phyloP scores from a whole-genome alignment of 1,140 invertebrate genomes.

The Magallana angulata region DNA sequence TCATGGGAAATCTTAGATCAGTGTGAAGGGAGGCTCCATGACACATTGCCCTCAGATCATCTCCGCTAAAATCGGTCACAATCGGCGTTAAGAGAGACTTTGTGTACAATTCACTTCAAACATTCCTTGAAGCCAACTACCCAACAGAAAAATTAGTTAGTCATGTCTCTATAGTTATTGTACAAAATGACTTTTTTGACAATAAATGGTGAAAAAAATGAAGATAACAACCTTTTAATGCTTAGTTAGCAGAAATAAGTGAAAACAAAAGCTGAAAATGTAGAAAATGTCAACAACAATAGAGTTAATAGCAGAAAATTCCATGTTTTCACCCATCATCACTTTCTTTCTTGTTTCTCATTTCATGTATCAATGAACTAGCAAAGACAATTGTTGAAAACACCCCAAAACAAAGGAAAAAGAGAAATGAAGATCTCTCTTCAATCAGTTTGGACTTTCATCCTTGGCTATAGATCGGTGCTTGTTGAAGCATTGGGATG shows the following conservation, averaged over 20 bases:
- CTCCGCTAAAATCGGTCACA: not conserved
- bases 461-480: not conserved
- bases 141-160: not conserved
- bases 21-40: not conserved
- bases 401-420: not conserved
- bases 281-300: not conserved
- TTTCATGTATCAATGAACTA: not conserved
- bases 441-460: not conserved
- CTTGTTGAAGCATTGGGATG: not conserved
- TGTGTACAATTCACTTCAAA: not conserved
- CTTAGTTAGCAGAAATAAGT: constrained; percentile 13
- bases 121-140: not conserved
- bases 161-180: not conserved
- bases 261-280: not conserved
- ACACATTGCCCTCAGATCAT: not conserved
- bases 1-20: constrained; percentile 5
- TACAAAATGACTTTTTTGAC: not conserved
- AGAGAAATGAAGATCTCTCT: not conserved
- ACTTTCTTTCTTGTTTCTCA: not conserved
- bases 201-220: not conserved
- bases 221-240: not conserved
- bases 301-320: not conserved
- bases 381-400: not conserved
- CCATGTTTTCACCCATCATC: not conserved
- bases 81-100: not conserved